Evolutionary conservation across 2,797 vertebrate species (phyloP), one percentile per base, ranked within the genome.

Genomic region (Echiichthys vipera): DNA sequence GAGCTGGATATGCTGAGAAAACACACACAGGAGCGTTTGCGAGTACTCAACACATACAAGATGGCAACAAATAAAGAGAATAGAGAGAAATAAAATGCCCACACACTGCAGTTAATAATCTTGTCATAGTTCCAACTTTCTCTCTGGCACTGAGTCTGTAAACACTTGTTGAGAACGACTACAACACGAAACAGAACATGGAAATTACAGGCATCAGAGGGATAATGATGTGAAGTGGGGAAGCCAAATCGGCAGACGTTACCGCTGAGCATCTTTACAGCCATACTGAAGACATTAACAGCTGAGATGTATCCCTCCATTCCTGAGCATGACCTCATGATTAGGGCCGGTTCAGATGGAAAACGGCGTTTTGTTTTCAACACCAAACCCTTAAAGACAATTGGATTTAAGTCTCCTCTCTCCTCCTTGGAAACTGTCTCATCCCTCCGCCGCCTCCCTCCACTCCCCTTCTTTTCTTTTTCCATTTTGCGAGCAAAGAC

Each of bases 231-330:
- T 81, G 85, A 87, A 61, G 61, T 14, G 53, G 61, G 50, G 78
- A 79, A 66, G 87, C 69, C 86, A 84, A 70, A 82, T 63, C 70
- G 51, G 81, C 74, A 80, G 74, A 83, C 43, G 78, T 77, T 76
- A 65, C 80, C 53, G 53, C 74, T 34, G 74, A 77, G 79, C 36
- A 45, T 82, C 83, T 88, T 80, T 72, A 71, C 77, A 22, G 84
- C 81, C 92, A 93, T 91, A 71, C 83, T 93, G 92, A 93, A 93
- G 86, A 88, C 90, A 92, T 93, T 93, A 93, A 87, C 84, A 84
- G 90, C 85, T 74, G 83, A 91, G 88, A 89, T 77, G 80, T 71
- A 86, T 88, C 81, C 80, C 80, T 88, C 76, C 88, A 88, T 90
- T 91, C 90, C 88, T 81, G 65, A 88, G 85, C 68, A 90, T 92